A percentile compares a stretch with the other conserved stretches of the same genome.
phyloP scores from a whole-genome alignment of 1,140 invertebrate species.

The Brachionus manjavacas region DNA sequence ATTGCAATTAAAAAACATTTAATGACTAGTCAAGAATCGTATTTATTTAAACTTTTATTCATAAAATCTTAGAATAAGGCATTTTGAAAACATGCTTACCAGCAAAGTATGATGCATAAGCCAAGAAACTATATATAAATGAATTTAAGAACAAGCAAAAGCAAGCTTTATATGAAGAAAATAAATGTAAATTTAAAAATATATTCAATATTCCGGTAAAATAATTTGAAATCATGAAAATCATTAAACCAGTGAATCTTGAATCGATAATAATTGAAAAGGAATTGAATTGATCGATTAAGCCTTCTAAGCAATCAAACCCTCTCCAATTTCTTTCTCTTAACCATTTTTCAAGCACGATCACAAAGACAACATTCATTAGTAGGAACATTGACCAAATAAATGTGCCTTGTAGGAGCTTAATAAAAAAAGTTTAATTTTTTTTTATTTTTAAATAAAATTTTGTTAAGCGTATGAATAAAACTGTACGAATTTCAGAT shows the following conservation, averaged over 20 bases:
- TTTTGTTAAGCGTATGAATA: too few relatives aligned
- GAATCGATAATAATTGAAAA: not conserved
- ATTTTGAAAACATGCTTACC: not conserved
- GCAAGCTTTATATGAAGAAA: not conserved
- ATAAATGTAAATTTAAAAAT: not conserved
- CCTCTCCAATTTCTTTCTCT: not conserved
- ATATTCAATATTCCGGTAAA: constrained; percentile 63
- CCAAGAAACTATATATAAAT: not conserved
- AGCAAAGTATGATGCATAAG: not conserved
- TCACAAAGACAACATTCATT: not conserved
- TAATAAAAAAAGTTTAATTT: not conserved
- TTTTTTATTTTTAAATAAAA: too few relatives aligned
- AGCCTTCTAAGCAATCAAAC: not conserved
- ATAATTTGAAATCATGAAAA: constrained; percentile 73
- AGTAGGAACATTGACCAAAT: constrained; percentile 48
- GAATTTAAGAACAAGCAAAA: not conserved
- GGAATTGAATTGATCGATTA: not conserved
- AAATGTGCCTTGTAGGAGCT: not conserved
- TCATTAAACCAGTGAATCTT: constrained; percentile 67
- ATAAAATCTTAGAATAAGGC: too few relatives aligned
- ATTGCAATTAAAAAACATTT: too few relatives aligned
- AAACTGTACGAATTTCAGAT: too few relatives aligned
- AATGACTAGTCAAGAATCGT: too few relatives aligned
- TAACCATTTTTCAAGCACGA: not conserved
- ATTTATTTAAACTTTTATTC: too few relatives aligned